Evolutionary conservation across 1,140 invertebrate genomes (phyloP).

Genomic region (Trachelipus rathkii): DNA sequence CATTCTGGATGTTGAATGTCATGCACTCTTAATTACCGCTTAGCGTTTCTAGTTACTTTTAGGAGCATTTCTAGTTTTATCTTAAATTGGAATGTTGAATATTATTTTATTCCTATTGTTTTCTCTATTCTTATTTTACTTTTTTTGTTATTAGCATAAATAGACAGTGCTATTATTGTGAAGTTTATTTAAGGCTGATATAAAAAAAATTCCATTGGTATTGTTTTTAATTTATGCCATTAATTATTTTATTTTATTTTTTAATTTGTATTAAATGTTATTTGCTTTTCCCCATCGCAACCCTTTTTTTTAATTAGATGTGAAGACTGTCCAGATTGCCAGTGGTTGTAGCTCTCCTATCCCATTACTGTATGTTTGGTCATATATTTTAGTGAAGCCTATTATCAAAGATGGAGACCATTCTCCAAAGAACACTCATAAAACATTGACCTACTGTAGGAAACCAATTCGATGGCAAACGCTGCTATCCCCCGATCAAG

Average conservation of each 20-base stretch:
- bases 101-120: too few species aligned
- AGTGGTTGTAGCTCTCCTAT: slow-evolving; percentile 55
- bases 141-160: too few species aligned
- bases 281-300: too few species aligned
- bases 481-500: slow-evolving; percentile 58
- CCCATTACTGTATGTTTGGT: slow-evolving; percentile 61
- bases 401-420: slow-evolving; percentile 16
- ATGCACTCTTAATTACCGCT: slow-evolving; percentile 23
- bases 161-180: too few species aligned
- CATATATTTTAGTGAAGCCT: slow-evolving; percentile 61
- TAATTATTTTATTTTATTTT: too few species aligned
- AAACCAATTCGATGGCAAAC: slow-evolving; percentile 63
- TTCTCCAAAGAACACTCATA: background rate
- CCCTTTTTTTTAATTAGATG: slow-evolving; percentile 46
- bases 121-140: too few species aligned
- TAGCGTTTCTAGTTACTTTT: slow-evolving; percentile 3
- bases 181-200: too few species aligned
- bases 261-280: too few species aligned
- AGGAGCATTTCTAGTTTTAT: background rate
- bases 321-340: slow-evolving; percentile 46
- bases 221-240: too few species aligned
- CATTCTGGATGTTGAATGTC: slow-evolving; percentile 6
- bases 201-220: too few species aligned
- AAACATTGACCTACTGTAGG: slow-evolving; percentile 55
- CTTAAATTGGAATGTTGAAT: too few species aligned